These are phyloP conservation scores for Galemys pyrenaicus DNA, from an alignment of 2,113 vertebrate species.

Conservation along the genomic window DNA sequence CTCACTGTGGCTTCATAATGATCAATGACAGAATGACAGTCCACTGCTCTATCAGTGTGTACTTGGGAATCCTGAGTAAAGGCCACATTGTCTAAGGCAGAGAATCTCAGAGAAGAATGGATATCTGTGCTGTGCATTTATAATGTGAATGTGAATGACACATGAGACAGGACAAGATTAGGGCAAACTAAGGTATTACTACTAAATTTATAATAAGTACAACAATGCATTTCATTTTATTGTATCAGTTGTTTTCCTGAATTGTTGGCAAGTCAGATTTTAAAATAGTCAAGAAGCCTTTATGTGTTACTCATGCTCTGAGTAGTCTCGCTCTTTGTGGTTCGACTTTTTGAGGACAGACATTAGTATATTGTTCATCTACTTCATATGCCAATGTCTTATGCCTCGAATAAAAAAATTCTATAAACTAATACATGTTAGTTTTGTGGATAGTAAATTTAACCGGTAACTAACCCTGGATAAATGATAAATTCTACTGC, in stretches of 20 bases:
- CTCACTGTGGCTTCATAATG: not conserved
- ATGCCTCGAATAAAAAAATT: not conserved
- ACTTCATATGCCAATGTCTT: not conserved
- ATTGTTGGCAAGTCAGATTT: not conserved
- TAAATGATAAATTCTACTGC: not conserved
- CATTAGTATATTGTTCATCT: not conserved
- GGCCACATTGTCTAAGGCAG: not conserved
- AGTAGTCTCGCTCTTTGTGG: not conserved
- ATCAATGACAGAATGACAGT: not conserved
- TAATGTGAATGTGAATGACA: not conserved
- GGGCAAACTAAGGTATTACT: not conserved
- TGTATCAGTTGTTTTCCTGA: constrained; percentile 1
- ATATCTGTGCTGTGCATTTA: not conserved
- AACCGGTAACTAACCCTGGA: not conserved
- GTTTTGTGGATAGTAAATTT: not conserved
- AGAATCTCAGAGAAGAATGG: not conserved
- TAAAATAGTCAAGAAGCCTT: not conserved
- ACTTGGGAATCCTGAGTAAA: not conserved
- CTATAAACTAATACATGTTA: not conserved
- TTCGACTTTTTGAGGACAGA: not conserved
- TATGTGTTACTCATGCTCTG: not conserved
- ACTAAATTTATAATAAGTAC: not conserved
- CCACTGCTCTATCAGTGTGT: not conserved
- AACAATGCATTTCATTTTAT: not conserved
- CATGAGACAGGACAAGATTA: not conserved